Percentiles rank a stretch among this genome's conserved stretches.
Conservation (phyloP, 2,888 invertebrate genomes). For the Eilema depressum region DNA sequence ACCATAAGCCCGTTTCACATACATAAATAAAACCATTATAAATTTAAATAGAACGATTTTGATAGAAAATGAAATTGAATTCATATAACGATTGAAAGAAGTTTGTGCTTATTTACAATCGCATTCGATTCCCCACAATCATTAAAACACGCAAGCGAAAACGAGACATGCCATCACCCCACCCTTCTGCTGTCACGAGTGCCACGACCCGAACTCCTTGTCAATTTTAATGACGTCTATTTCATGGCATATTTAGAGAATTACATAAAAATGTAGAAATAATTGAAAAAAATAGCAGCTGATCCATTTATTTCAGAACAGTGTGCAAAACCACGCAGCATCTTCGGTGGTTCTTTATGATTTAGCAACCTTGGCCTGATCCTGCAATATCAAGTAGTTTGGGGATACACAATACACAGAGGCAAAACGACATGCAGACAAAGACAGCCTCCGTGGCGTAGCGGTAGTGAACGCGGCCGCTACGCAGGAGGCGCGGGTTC, state of each 20-base stretch:
- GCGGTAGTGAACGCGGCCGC: no score
- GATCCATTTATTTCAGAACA: neutral
- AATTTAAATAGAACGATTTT: neutral
- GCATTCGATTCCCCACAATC: neutral
- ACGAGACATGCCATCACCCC: neutral
- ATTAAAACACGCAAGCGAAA: neutral
- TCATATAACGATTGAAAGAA: neutral
- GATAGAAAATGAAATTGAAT: neutral
- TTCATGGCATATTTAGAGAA: neutral
- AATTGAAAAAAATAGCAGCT: neutral
- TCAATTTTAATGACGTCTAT: neutral
- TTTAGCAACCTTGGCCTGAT: no score
- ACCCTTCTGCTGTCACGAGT: neutral
- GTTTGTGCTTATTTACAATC: neutral
- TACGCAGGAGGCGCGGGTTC: no score
- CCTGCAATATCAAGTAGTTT: no score
- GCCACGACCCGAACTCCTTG: neutral
- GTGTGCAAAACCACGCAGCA: no score
- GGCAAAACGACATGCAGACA: no score
- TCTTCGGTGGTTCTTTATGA: no score
- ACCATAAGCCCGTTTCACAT: no score
- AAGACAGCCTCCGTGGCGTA: no score
- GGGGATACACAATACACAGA: no score
- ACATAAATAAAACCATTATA: neutral
- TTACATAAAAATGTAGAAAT: neutral